These are phyloP conservation scores for Diplosoma virens DNA, from an alignment of 23 tunicate genomes.

Conservation along the genomic window DNA sequence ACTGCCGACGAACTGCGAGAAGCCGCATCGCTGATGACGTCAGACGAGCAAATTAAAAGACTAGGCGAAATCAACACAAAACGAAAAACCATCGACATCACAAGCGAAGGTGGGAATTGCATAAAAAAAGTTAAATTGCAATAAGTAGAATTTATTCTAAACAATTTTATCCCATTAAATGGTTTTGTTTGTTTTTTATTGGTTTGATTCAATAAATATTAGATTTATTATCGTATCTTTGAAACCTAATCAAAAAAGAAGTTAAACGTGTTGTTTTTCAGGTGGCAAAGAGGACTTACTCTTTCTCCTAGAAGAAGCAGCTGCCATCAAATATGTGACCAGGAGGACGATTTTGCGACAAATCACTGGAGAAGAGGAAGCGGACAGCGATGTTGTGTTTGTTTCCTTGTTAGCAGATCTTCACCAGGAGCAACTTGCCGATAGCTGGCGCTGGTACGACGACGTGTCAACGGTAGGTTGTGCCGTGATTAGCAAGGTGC, in stretches of 20 bases:
- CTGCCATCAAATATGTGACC: slow-evolving; percentile 65
- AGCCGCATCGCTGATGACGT: slow-evolving; percentile 70
- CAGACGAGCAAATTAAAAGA: slow-evolving; percentile 68
- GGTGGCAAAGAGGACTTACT: slow-evolving; percentile 78
- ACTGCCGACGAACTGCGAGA: slow-evolving; percentile 77
- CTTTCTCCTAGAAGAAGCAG: slow-evolving; percentile 73
- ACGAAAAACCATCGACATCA: slow-evolving; percentile 41
- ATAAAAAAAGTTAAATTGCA: neutral
- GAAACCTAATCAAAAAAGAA: neutral
- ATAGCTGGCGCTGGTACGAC: slow-evolving; percentile 59
- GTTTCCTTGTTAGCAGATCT: slow-evolving; percentile 79
- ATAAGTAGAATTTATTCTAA: too few relatives aligned
- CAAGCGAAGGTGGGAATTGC: neutral
- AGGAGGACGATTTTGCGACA: slow-evolving; percentile 53
- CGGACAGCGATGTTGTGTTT: slow-evolving; percentile 48
- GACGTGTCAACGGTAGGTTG: slow-evolving; percentile 26
- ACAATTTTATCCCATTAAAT: too few relatives aligned
- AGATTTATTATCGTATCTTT: too few relatives aligned
- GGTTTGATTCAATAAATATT: too few relatives aligned
- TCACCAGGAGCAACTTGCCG: slow-evolving; percentile 67
- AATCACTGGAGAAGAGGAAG: slow-evolving; percentile 42
- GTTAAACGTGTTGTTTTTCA: neutral
- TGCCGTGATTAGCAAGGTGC: too few relatives aligned
- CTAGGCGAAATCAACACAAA: slow-evolving; percentile 75
- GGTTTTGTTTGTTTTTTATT: too few relatives aligned